These are phyloP conservation scores for Spea hammondii DNA, from an alignment of 2,797 vertebrate species.

Conservation along the genomic window DNA sequence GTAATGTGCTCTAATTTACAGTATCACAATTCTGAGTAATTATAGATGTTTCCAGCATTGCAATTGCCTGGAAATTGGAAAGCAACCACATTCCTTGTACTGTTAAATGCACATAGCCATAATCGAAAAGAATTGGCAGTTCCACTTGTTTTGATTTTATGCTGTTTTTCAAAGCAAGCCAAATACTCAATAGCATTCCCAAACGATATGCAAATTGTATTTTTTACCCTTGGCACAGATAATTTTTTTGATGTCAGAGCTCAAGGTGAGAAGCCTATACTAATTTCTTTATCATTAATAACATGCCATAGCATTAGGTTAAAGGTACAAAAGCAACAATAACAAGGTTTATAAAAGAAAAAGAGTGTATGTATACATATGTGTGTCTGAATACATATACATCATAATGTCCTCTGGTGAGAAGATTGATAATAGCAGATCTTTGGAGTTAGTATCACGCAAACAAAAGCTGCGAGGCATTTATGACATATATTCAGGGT, in stretches of 20 bases:
- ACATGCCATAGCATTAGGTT: not conserved
- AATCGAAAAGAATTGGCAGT: constrained; percentile 50
- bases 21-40: constrained; percentile 45
- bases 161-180: constrained; percentile 41
- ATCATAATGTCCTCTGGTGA: not conserved
- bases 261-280: constrained; percentile 34
- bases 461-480: not conserved
- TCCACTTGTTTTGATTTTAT: constrained; percentile 51
- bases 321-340: no score
- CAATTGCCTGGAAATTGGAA: constrained; percentile 50
- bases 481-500: not conserved
- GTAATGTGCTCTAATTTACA: constrained; percentile 48
- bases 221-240: constrained; percentile 18
- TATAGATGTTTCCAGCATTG: constrained; percentile 48
- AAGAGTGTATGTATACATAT: no score
- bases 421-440: not conserved
- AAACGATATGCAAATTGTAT: constrained; percentile 42
- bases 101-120: constrained; percentile 50
- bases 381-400: no score
- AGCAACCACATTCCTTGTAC: constrained; percentile 46
- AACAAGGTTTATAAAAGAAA: no score
- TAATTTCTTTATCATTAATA: constrained; percentile 29
- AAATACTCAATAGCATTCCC: constrained; percentile 38
- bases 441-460: not conserved
- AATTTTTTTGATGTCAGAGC: constrained; percentile 18